Evolutionary conservation across 1,140 invertebrate genomes (phyloP), one percentile per base, ranked within the genome.

Genomic region (Parapsyche elsis): DNA sequence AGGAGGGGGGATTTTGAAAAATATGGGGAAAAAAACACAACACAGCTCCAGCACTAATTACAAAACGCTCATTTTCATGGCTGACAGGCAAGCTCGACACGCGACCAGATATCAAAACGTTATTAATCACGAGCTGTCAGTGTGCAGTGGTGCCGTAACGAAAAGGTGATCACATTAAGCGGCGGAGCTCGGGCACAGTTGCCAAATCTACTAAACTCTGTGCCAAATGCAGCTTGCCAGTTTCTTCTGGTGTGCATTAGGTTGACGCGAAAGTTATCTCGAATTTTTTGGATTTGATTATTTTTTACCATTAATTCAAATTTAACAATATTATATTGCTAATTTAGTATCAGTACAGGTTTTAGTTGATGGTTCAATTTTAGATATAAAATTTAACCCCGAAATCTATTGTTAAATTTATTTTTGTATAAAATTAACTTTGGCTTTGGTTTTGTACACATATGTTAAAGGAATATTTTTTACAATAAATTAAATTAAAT

Each of bases 31-130:
- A 26, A 61, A 61, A 61, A 23, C 5, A 61, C 26, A 26, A 67
- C 26, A 26, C 64, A 67, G 19, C 24, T 67, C 24, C 21, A 67
- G 64, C 64, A 26, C 64, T 67, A 67, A 67, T 67, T 67, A 26
- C 64, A 67, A 67, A 67, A 67, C 64, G 64, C 64, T 67, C 64
- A 67, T 67, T 67, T 67, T 67, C 64, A 67, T 67, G 64, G 64
- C 64, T 67, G 64, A 67, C 64, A 67, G 64, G 64, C 64, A 23
- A 67, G 24, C 24, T n/a, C 24, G 64, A 67, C 64, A 67, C 64
- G 64, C 64, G 64, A 67, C 64, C 64, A 67, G 64, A 67, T 67
- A 67, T 67, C 64, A 67, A 67, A 67, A 67, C 24, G 64, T 67
- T 67, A 67, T 67, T 67, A 67, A 67, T 67, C 64, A 67, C 14